Percentiles rank a stretch among this genome's conserved stretches.
phyloP scores from a whole-genome alignment of 2,888 invertebrate species.

The Clostera curtula region DNA sequence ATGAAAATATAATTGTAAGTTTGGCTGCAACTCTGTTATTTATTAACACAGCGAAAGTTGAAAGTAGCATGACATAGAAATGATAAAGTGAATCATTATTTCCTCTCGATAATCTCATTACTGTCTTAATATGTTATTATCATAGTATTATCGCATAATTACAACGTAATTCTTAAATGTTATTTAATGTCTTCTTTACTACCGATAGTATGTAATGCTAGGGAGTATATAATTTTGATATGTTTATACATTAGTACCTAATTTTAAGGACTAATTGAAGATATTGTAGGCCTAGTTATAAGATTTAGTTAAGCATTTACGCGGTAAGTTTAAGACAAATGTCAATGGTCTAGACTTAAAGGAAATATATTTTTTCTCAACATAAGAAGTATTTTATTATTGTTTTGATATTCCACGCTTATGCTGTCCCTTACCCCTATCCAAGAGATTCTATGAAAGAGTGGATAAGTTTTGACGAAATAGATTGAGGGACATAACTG shows the following conservation, averaged over 20 bases:
- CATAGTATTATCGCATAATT: too few relatives aligned
- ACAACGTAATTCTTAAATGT: too few relatives aligned
- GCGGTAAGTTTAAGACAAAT: constrained; percentile 2
- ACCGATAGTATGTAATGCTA: constrained; percentile 16
- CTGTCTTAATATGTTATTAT: too few relatives aligned
- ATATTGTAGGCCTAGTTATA: constrained; percentile 14
- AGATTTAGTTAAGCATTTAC: constrained; percentile 22
- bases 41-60: constrained; percentile 17
- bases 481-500: too few relatives aligned
- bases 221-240: constrained; percentile 15
- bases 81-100: too few relatives aligned
- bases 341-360: constrained; percentile 17
- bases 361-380: constrained; percentile 25
- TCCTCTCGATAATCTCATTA: too few relatives aligned
- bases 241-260: constrained; percentile 24
- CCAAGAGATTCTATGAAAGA: too few relatives aligned
- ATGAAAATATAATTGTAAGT: constrained; percentile 47
- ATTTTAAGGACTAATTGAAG: constrained; percentile 23
- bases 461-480: too few relatives aligned
- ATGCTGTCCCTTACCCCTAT: too few relatives aligned
- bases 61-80: too few relatives aligned
- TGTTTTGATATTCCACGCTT: constrained; percentile 1
- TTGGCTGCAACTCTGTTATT: constrained; percentile 25
- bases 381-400: constrained; percentile 12
- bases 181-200: constrained; percentile 26